Percentiles rank a stretch among this genome's conserved stretches.
Evolutionary conservation across 2,113 vertebrate genomes (phyloP).

Genomic region (Alethe diademata): DNA sequence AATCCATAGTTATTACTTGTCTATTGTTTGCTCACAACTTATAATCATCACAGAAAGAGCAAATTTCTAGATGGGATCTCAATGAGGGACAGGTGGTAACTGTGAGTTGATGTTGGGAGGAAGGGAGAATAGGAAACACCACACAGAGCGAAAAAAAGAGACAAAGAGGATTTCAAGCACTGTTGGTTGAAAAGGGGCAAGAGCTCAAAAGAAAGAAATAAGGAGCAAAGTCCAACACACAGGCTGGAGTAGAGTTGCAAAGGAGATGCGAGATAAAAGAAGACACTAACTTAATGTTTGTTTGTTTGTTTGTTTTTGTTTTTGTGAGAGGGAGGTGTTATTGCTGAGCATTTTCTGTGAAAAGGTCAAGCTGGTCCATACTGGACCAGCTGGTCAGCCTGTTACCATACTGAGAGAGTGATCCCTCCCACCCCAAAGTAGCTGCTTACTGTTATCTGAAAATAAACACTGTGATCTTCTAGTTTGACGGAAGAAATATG

Average conservation of each 20-base stretch:
- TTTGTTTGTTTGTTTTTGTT: neutral
- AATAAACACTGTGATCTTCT: neutral
- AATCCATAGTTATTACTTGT: neutral
- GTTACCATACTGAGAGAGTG: neutral
- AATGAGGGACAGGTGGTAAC: neutral
- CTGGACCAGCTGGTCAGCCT: neutral
- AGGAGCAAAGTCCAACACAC: neutral
- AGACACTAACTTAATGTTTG: neutral
- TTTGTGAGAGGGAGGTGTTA: neutral
- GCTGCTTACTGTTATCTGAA: neutral
- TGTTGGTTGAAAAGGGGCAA: neutral
- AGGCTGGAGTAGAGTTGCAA: neutral
- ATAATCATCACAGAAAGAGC: slow-evolving; percentile 45
- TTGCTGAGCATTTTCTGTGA: neutral
- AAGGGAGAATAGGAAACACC: neutral
- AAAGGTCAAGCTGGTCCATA: neutral
- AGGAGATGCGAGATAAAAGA: neutral
- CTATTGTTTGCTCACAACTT: slow-evolving; percentile 29
- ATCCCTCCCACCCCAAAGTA: neutral
- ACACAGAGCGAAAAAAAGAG: neutral
- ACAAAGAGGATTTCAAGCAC: neutral
- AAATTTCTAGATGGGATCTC: slow-evolving; percentile 22
- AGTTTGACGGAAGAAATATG: neutral
- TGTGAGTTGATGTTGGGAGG: neutral
- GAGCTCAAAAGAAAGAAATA: neutral